These are phyloP conservation scores for Oriolus oriolus DNA, from an alignment of 2,113 vertebrate genomes.

Conservation along the genomic window DNA sequence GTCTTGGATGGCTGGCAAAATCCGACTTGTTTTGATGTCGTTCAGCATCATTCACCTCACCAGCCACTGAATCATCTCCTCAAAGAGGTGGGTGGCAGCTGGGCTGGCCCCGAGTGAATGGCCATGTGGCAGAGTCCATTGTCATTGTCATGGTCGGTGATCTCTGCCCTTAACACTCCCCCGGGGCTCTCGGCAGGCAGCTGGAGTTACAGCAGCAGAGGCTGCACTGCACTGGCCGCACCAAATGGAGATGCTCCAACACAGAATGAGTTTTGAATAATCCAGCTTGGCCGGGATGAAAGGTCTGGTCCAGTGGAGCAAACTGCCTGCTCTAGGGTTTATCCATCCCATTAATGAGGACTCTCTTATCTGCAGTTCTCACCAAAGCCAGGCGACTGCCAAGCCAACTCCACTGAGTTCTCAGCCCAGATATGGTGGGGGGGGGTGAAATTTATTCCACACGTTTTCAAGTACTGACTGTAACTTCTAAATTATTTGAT, in stretches of 20 bases:
- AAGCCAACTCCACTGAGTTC: neutral
- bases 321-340: neutral
- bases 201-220: neutral
- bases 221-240: neutral
- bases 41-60: neutral
- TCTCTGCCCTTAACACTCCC: neutral
- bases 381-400: neutral
- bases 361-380: neutral
- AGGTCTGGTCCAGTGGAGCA: neutral
- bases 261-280: neutral
- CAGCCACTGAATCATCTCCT: neutral
- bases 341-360: neutral
- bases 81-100: neutral
- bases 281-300: neutral
- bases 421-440: accelerated
- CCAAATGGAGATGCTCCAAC: neutral
- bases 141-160: neutral
- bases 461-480: neutral
- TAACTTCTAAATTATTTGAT: neutral
- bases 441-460: neutral
- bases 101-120: neutral
- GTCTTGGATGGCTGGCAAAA: neutral
- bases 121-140: neutral
- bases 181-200: neutral
- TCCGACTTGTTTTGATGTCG: neutral